Evolutionary conservation across 2,888 invertebrate species (phyloP).

Genomic region (Ochlodes sylvanus): DNA sequence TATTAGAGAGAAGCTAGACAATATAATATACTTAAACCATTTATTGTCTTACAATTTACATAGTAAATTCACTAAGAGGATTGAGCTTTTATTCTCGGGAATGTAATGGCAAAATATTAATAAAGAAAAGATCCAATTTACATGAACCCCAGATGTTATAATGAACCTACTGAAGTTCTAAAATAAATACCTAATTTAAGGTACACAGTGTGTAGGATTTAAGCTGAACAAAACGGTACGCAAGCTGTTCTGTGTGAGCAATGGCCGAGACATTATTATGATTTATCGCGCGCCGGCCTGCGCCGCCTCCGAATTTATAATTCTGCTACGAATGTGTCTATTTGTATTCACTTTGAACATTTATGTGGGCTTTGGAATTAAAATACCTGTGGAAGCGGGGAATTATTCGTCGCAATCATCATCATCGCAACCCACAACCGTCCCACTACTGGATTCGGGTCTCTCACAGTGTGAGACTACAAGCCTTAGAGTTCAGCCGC

Average conservation of each 20-base stretch:
- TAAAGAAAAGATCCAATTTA: slow-evolving; percentile 5
- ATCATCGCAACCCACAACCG: too few relatives aligned
- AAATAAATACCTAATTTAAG: slow-evolving; percentile 15
- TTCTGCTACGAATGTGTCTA: slow-evolving; percentile 30
- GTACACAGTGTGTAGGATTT: slow-evolving; percentile 6
- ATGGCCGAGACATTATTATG: slow-evolving; percentile 36
- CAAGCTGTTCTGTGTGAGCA: slow-evolving; percentile 34
- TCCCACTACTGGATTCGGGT: too few relatives aligned
- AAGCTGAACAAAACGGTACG: slow-evolving; percentile 30
- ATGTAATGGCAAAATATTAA: not conserved
- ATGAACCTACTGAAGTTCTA: not conserved
- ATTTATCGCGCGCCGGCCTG: slow-evolving; percentile 31
- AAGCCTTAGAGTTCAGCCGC: too few relatives aligned
- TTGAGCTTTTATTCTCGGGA: not conserved
- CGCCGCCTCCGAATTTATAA: slow-evolving; percentile 31
- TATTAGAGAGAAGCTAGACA: too few relatives aligned
- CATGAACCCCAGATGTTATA: not conserved
- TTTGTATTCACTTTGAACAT: slow-evolving; percentile 31
- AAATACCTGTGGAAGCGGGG: not conserved
- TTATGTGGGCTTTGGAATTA: not conserved
- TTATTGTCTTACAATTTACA: not conserved
- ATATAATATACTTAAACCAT: too few relatives aligned
- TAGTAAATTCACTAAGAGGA: not conserved
- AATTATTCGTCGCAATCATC: not conserved
- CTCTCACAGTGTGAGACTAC: too few relatives aligned